Percentiles rank a stretch among this genome's conserved stretches.
phyloP scores from a whole-genome alignment of 1,140 invertebrate genomes.

The Lordiphosa stackelbergi region DNA sequence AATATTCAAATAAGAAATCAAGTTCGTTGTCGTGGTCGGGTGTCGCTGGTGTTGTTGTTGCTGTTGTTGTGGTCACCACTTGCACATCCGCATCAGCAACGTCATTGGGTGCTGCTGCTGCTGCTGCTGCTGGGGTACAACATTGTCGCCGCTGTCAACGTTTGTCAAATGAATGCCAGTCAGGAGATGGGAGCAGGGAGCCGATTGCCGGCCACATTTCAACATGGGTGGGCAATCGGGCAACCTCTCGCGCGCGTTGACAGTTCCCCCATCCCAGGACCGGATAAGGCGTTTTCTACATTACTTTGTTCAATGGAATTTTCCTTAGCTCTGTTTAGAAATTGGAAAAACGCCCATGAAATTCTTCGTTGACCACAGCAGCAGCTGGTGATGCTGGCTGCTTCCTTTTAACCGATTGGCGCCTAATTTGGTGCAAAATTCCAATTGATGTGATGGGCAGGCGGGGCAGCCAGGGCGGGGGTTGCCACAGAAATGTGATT shows the following conservation, averaged over 20 bases:
- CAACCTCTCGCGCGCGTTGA: slow-evolving; percentile 42
- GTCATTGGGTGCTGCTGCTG: neutral
- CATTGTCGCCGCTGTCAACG: slow-evolving; percentile 71
- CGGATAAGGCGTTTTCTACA: slow-evolving; percentile 73
- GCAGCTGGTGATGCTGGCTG: slow-evolving; percentile 3
- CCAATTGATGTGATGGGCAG: slow-evolving; percentile 42
- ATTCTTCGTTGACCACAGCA: slow-evolving; percentile 50
- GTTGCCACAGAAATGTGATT: slow-evolving; percentile 12
- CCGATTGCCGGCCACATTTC: slow-evolving; percentile 34
- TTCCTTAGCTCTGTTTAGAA: slow-evolving; percentile 36
- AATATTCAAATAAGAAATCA: slow-evolving; percentile 75
- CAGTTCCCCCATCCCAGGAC: slow-evolving; percentile 46
- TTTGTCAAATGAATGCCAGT: slow-evolving; percentile 63
- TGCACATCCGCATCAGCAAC: slow-evolving; percentile 12
- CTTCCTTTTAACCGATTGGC: slow-evolving; percentile 59
- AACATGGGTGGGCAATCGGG: slow-evolving; percentile 53
- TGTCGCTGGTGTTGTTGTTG: slow-evolving; percentile 11
- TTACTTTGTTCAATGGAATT: slow-evolving; percentile 57
- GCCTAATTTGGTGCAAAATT: slow-evolving; percentile 73
- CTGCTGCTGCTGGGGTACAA: slow-evolving; percentile 15
- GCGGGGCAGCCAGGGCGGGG: neutral
- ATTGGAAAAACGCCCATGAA: slow-evolving; percentile 74
- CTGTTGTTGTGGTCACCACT: slow-evolving; percentile 15
- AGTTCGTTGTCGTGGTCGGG: slow-evolving; percentile 47
- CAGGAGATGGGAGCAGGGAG: slow-evolving; percentile 12